A percentile compares a stretch with the other conserved stretches of the same genome.
These are phyloP conservation scores for Triplophysa tibetana DNA, from an alignment of 2,113 vertebrate genomes.

Conservation along the genomic window DNA sequence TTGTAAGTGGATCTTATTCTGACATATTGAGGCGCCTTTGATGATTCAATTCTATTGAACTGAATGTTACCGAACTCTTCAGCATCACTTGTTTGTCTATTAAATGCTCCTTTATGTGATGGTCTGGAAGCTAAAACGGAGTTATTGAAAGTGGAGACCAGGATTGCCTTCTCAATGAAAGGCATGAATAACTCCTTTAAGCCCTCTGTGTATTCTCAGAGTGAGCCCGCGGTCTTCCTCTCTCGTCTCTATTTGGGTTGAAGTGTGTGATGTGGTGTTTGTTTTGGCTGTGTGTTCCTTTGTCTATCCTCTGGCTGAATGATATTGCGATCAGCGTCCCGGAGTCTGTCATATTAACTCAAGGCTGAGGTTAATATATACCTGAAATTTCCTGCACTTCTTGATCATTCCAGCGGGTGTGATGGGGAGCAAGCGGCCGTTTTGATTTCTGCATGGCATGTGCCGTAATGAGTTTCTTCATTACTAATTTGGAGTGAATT, in stretches of 20 bases:
- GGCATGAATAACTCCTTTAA: slow-evolving; percentile 59
- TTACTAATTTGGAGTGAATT: slow-evolving; percentile 54
- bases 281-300: slow-evolving; percentile 24
- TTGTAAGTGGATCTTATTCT: no score
- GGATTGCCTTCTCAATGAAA: slow-evolving; percentile 50
- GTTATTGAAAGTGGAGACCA: background rate
- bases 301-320: slow-evolving; percentile 36
- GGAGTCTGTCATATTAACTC: slow-evolving; percentile 53
- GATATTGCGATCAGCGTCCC: slow-evolving; percentile 59
- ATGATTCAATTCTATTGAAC: no score
- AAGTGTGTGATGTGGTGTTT: slow-evolving; percentile 14
- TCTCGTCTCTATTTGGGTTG: slow-evolving; percentile 20
- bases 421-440: slow-evolving; percentile 61
- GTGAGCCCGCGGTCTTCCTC: slow-evolving; percentile 27
- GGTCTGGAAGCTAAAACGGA: background rate
- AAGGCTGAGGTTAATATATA: slow-evolving; percentile 53
- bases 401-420: slow-evolving; percentile 36
- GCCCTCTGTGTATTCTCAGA: slow-evolving; percentile 54
- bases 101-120: background rate
- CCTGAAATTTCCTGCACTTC: slow-evolving; percentile 52
- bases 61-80: background rate
- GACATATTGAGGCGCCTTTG: no score
- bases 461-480: slow-evolving; percentile 62
- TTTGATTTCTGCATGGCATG: slow-evolving; percentile 77
- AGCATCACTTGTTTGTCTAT: background rate